Base-by-base conservation (phyloP, 1,140 invertebrate genomes). In the Nasonia giraulti region DNA sequence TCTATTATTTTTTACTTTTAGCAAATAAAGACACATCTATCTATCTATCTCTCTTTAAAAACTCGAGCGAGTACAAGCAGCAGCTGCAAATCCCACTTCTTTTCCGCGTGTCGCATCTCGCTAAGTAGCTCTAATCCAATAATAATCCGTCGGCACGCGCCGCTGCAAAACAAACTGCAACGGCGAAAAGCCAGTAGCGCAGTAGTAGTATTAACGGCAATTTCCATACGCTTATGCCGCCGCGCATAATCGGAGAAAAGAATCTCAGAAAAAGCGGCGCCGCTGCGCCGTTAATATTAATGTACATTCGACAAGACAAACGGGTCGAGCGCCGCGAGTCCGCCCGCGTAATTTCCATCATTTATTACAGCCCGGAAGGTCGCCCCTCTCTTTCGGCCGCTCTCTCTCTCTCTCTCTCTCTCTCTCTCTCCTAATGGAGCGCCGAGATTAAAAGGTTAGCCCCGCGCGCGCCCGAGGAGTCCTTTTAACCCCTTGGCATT, bases 381-480 rank as follows among this genome's bases (percentile, higher is more conserved):
- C 11, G 17, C 31, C 17, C 6, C 44, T 37, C 17, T 8, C 55
- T n/a, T 14, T 62, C 55, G 4, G 27, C 3, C 55, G n/a, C 14
- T 20, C 55, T 62, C 17, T 17, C 55, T 62, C 55, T 62, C 55
- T 62, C 50, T 62, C 14, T 20, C 55, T 62, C 17, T n/a, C n/a
- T n/a, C n/a, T 17, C 55, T 62, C 55, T 62, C 55, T 62, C 50
- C 50, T 83, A 76, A 83, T 76, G 73, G 81, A 11, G 14, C 47
- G 17, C 55, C 37, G 50, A 82, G 55, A 83, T 83, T 83, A 83
- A 76, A 75, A 82, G 50, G 73, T 27, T 62, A 62, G 55, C 55
- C 20, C 27, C 27, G 27, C 27, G 27, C n/a, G 55, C 55, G 7
- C 8, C 40, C 40, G 8, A 62, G 55, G 44, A 73, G 79, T 50